phyloP scores from a whole-genome alignment of 1,140 invertebrate species.

The Diorhabda elongata region DNA sequence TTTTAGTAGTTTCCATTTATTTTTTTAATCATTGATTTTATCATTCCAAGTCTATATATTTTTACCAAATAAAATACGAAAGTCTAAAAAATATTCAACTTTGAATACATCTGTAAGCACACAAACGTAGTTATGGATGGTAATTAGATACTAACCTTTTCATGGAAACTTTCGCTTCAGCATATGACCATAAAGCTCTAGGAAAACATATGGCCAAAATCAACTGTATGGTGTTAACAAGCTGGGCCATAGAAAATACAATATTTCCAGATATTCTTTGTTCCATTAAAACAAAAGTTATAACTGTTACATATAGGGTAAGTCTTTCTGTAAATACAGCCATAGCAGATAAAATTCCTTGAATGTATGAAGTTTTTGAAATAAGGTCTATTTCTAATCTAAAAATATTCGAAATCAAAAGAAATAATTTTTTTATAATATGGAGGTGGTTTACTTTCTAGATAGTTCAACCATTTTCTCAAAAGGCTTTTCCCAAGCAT shows the following conservation, averaged over 20 bases:
- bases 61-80: too few relatives aligned
- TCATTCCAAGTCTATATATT: too few relatives aligned
- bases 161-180: conserved; percentile 62
- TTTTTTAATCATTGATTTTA: too few relatives aligned
- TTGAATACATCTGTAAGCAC: too few relatives aligned
- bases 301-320: conserved; percentile 66
- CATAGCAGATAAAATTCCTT: conserved; percentile 64
- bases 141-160: conserved; percentile 41
- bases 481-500: conserved; percentile 78
- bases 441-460: conserved; percentile 47
- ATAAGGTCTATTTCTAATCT: conserved; percentile 66
- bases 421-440: not conserved
- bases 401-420: conserved; percentile 10
- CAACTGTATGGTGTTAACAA: conserved; percentile 68
- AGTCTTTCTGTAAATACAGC: conserved; percentile 66
- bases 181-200: conserved; percentile 34
- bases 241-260: conserved; percentile 69
- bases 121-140: not conserved
- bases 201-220: conserved; percentile 72
- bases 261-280: conserved; percentile 61
- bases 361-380: conserved; percentile 64
- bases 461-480: conserved; percentile 59
- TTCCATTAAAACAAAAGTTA: conserved; percentile 62
- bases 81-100: too few relatives aligned
- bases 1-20: too few relatives aligned